Percentiles rank a stretch among this genome's conserved stretches.
These are phyloP conservation scores for Petrocephalus zakoni DNA, from an alignment of 2,113 vertebrate genomes.

Conservation along the genomic window DNA sequence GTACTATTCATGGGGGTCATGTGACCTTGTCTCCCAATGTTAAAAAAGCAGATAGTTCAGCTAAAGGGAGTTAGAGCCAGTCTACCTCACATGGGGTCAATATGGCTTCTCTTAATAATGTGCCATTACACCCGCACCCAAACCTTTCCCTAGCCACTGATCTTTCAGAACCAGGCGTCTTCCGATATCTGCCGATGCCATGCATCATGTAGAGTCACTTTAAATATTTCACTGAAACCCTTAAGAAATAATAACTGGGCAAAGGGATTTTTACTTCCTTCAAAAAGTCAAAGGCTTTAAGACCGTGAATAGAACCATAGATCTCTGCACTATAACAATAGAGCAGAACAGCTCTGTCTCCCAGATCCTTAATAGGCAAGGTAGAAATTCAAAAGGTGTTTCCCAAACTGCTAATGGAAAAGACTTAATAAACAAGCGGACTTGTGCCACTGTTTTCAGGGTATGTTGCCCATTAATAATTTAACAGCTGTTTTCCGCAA, in stretches of 20 bases:
- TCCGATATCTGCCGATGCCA: neutral
- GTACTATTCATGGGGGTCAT: neutral
- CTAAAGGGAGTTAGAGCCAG: neutral
- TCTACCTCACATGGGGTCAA: conserved; percentile 6
- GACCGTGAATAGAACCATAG: neutral
- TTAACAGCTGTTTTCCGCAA: neutral
- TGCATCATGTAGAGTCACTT: neutral
- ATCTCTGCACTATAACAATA: neutral
- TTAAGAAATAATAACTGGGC: neutral
- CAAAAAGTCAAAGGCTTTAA: conserved; percentile 22
- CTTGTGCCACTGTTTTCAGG: neutral
- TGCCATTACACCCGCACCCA: conserved; percentile 21
- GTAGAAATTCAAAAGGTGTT: conserved; percentile 2
- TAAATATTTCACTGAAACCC: neutral
- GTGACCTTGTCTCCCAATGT: neutral
- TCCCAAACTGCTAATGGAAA: neutral
- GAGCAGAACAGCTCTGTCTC: neutral
- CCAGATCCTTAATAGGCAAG: neutral
- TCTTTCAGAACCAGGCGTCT: neutral
- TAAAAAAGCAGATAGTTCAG: neutral
- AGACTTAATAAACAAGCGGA: neutral
- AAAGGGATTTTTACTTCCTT: neutral
- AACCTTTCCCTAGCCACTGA: conserved; percentile 30
- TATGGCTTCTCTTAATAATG: conserved; percentile 30
- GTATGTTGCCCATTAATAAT: neutral